phyloP scores from a whole-genome alignment of 1,140 invertebrate genomes.

The Hestina assimilis region DNA sequence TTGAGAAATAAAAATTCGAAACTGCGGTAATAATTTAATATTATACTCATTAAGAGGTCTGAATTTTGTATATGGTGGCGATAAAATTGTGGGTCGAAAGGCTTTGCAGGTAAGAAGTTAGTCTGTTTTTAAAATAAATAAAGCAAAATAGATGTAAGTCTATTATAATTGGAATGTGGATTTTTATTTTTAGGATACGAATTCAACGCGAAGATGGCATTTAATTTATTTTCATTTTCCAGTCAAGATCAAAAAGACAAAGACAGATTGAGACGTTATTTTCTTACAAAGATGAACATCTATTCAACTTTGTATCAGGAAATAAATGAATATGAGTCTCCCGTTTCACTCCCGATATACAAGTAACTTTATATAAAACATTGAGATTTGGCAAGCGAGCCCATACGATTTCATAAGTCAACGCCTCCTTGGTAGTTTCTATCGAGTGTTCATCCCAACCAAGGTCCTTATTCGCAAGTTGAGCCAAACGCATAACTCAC shows the following conservation, averaged over 20 bases:
- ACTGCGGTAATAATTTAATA: not conserved
- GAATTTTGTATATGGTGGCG: conserved; percentile 18
- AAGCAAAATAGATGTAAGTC: too few species aligned
- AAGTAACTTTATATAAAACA: not conserved
- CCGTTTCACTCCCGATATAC: too few species aligned
- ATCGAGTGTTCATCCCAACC: not conserved
- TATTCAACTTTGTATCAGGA: too few species aligned
- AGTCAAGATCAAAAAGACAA: too few species aligned
- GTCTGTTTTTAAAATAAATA: too few species aligned
- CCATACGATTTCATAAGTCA: not conserved
- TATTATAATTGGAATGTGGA: too few species aligned
- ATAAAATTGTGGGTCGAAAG: conserved; percentile 9
- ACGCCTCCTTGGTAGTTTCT: not conserved
- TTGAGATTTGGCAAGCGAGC: not conserved
- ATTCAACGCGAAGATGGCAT: too few species aligned
- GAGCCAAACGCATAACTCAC: conserved; percentile 9
- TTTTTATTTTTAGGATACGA: too few species aligned
- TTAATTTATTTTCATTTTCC: too few species aligned
- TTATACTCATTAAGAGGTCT: not conserved
- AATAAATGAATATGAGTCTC: too few species aligned
- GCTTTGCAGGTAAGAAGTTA: conserved; percentile 14
- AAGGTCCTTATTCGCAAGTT: conserved; percentile 6
- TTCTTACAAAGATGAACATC: too few species aligned
- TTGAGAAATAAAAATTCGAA: not conserved
- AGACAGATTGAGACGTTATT: too few species aligned